Evolutionary conservation across 1,140 invertebrate genomes (phyloP).

Genomic region (Muscidifurax raptorellus): DNA sequence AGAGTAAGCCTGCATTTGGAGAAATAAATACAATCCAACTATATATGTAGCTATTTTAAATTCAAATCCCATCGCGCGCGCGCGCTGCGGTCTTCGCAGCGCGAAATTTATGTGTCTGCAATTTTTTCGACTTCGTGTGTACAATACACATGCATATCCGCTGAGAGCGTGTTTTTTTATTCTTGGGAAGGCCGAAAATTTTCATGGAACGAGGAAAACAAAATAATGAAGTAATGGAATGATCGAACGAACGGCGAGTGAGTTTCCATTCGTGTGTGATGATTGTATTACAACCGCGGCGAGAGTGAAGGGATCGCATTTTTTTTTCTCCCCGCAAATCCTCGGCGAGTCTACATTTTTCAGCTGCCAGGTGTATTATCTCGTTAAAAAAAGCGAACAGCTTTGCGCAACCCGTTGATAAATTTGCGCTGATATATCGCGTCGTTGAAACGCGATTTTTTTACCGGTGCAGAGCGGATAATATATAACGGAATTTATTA

Average conservation of each 20-base stretch:
- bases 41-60: neutral
- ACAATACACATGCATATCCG: neutral
- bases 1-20: neutral
- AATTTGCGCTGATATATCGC: too few species aligned
- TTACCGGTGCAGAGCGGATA: too few species aligned
- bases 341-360: too few species aligned
- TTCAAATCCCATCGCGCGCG: slow-evolving; percentile 1
- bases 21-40: neutral
- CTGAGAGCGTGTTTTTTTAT: neutral
- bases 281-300: neutral
- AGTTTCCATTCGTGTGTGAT: slow-evolving; percentile 20
- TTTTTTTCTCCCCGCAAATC: neutral
- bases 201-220: neutral
- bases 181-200: slow-evolving; percentile 1
- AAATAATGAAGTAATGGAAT: neutral
- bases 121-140: neutral
- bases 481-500: too few species aligned
- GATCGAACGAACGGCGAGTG: neutral
- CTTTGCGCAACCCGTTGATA: too few species aligned
- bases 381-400: too few species aligned
- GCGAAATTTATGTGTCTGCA: slow-evolving; percentile 11
- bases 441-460: too few species aligned
- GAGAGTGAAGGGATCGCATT: neutral
- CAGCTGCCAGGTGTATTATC: too few species aligned
- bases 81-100: too few species aligned